Evolutionary conservation across 2,113 vertebrate genomes (phyloP).

Genomic region (Montifringilla adamsi): DNA sequence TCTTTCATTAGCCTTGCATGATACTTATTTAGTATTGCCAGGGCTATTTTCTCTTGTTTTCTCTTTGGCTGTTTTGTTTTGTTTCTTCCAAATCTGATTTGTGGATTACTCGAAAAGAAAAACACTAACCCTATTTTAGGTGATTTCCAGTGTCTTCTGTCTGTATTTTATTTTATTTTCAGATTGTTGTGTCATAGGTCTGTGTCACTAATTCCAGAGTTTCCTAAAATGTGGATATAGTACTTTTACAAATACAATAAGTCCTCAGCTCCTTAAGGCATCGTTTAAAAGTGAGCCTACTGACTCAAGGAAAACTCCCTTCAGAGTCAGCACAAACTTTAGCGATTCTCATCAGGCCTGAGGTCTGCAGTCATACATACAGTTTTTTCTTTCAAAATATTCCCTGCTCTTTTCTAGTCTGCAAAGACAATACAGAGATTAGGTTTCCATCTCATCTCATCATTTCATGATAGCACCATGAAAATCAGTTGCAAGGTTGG

Average conservation of each 20-base stretch:
- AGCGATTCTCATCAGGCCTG: not conserved
- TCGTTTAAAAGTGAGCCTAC: not conserved
- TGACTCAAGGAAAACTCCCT: not conserved
- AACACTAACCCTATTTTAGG: not conserved
- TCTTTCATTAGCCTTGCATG: not conserved
- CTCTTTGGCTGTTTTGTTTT: not conserved
- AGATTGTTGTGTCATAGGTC: not conserved
- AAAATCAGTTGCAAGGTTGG: not conserved
- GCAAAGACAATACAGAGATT: not conserved
- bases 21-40: not conserved
- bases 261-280: not conserved
- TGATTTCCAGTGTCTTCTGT: not conserved
- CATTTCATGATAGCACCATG: not conserved
- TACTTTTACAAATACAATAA: not conserved
- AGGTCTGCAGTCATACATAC: not conserved
- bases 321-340: not conserved
- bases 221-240: not conserved
- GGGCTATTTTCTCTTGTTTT: not conserved
- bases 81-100: conserved; percentile 28
- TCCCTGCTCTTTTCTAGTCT: not conserved
- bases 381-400: not conserved
- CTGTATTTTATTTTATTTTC: conserved; percentile 8
- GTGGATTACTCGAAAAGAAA: not conserved
- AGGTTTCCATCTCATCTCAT: not conserved
- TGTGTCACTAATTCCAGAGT: not conserved